Evolutionary conservation across 2,888 invertebrate genomes (phyloP).

Genomic region (Holacanthella duospinosa): DNA sequence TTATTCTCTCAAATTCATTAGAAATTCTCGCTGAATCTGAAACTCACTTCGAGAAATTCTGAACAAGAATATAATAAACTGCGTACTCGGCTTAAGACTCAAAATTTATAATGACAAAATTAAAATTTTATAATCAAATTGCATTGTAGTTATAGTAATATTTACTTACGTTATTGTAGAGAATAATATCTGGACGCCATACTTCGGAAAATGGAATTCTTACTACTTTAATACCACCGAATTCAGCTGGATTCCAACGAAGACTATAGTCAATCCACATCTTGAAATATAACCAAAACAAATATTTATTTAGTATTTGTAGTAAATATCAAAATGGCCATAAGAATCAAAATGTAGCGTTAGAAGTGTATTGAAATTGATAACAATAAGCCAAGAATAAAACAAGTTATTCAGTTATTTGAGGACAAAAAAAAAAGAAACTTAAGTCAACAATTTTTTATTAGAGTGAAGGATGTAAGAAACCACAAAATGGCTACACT

Average conservation of each 20-base stretch:
- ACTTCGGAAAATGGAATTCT: slow-evolving; percentile 45
- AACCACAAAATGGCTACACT: no score
- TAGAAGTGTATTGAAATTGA: neutral
- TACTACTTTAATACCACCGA: slow-evolving; percentile 44
- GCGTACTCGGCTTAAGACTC: no score
- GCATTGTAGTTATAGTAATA: neutral
- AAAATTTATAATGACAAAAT: no score
- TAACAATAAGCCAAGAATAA: neutral
- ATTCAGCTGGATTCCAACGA: slow-evolving; percentile 45
- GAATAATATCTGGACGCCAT: slow-evolving; percentile 39
- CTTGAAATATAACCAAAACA: slow-evolving; percentile 27
- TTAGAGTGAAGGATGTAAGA: no score
- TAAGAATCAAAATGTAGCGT: neutral
- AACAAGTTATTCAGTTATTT: no score
- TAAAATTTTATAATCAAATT: no score
- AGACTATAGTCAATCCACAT: slow-evolving; percentile 46
- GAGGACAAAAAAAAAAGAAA: no score
- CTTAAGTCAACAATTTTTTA: no score
- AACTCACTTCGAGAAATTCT: no score
- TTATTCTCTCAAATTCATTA: no score
- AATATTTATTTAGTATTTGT: neutral
- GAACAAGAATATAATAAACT: no score
- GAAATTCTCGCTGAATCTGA: no score
- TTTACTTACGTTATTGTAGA: slow-evolving; percentile 18
- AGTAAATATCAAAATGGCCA: neutral